phyloP scores from a whole-genome alignment of 2,797 vertebrate genomes.

The Apogon hyalosoma region DNA sequence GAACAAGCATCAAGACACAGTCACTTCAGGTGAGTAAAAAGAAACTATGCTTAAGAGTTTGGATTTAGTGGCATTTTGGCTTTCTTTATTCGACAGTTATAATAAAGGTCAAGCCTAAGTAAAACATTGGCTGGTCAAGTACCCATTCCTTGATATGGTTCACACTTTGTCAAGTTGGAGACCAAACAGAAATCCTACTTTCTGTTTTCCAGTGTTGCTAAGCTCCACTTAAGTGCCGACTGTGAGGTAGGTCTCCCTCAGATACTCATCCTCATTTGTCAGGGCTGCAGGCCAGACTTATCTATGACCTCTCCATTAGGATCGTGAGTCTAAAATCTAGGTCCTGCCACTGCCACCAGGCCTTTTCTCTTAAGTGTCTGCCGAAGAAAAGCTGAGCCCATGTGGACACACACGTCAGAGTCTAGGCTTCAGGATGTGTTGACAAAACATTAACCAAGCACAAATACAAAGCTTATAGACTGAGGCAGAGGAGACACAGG shows the following conservation, averaged over 20 bases:
- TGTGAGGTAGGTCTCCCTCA: neutral
- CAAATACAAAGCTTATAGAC: neutral
- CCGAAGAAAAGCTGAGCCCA: neutral
- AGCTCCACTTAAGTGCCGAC: neutral
- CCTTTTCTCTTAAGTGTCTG: neutral
- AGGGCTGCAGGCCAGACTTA: neutral
- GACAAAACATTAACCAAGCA: constrained; percentile 43
- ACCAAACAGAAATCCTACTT: neutral
- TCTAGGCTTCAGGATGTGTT: constrained; percentile 11
- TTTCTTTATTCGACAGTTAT: neutral
- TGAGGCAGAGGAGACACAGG: neutral
- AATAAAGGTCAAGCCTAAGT: no score
- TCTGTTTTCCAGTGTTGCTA: neutral
- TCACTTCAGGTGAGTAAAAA: constrained; percentile 6
- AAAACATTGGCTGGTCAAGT: no score
- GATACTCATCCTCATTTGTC: neutral
- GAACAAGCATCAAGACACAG: constrained; percentile 46
- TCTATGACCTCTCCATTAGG: neutral
- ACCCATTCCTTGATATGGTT: no score
- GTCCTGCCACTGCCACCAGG: neutral
- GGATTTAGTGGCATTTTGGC: neutral
- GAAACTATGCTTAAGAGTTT: neutral
- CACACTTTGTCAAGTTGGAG: no score
- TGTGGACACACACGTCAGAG: neutral
- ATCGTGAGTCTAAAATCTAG: neutral